These are phyloP conservation scores for Caenorhabditis sp. DNA, from an alignment of 2,888 invertebrate genomes.

Conservation along the genomic window DNA sequence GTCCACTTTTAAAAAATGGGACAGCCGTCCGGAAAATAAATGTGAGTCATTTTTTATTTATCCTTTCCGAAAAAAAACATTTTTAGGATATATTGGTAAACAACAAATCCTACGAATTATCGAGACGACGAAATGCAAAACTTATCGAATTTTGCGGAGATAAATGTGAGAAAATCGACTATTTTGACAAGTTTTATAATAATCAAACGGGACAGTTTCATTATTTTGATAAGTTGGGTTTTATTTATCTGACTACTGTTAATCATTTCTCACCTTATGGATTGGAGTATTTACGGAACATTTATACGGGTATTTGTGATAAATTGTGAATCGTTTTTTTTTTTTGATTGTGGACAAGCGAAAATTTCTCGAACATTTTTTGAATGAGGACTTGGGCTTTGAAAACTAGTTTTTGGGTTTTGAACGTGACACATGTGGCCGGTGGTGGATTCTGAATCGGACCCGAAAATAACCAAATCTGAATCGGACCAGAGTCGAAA, in stretches of 20 bases:
- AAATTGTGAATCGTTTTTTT: not conserved
- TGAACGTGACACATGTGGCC: too few species aligned
- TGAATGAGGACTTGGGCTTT: too few species aligned
- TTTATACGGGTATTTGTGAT: conserved; percentile 5
- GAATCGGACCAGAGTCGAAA: too few species aligned
- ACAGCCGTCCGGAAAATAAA: not conserved
- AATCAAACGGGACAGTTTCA: not conserved
- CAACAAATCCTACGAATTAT: not conserved
- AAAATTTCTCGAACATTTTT: too few species aligned
- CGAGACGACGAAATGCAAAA: not conserved
- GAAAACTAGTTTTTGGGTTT: too few species aligned
- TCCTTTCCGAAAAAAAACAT: too few species aligned
- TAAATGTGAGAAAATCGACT: not conserved
- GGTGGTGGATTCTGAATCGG: too few species aligned
- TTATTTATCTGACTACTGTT: conserved; percentile 1
- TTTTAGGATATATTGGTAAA: not conserved
- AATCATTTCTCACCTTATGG: conserved; percentile 11
- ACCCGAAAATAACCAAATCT: too few species aligned
- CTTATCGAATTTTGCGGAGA: not conserved
- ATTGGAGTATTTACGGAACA: conserved; percentile 3
- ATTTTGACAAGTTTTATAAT: not conserved
- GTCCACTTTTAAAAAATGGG: not conserved
- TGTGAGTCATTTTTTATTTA: not conserved
- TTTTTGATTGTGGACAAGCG: too few species aligned
- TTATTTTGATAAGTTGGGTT: not conserved